Evolutionary conservation across 2,113 vertebrate species (phyloP).

Genomic region (Pagrus major): DNA sequence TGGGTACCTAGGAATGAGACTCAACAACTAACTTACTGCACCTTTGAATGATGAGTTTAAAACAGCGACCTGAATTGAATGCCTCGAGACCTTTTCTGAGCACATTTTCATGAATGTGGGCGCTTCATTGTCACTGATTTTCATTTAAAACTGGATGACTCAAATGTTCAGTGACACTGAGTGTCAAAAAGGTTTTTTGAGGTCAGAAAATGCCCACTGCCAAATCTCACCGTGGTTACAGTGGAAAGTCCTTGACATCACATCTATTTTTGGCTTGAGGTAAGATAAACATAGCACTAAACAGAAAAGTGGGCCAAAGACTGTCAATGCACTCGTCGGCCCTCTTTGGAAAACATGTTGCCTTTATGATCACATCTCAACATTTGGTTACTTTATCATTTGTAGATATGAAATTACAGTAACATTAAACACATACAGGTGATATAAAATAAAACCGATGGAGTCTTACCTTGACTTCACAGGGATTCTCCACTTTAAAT

Average conservation of each 20-base stretch:
- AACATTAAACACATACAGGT: neutral
- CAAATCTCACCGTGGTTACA: neutral
- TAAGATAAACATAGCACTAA: conserved; percentile 5
- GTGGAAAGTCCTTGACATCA: conserved; percentile 4
- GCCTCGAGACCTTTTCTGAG: conserved; percentile 12
- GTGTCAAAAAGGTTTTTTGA: neutral
- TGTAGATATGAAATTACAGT: neutral
- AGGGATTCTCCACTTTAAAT: conserved; percentile 92
- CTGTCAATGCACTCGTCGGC: neutral
- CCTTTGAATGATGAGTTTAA: too few relatives aligned
- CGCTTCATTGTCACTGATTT: neutral
- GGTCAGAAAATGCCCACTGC: neutral
- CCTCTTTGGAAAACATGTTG: conserved; percentile 20
- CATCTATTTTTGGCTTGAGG: conserved; percentile 17
- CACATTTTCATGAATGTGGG: neutral
- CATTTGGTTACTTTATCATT: neutral
- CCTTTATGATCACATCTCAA: neutral
- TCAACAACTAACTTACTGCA: too few relatives aligned
- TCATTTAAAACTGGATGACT: neutral
- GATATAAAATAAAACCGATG: neutral
- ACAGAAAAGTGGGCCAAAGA: neutral
- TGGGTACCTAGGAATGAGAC: too few relatives aligned
- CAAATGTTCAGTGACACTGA: neutral
- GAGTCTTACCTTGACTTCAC: conserved; percentile 89
- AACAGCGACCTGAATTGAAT: too few relatives aligned